A percentile compares a stretch with the other conserved stretches of the same genome.
Conservation (phyloP, 2,797 vertebrate genomes). For the Mionectes olivaceus region DNA sequence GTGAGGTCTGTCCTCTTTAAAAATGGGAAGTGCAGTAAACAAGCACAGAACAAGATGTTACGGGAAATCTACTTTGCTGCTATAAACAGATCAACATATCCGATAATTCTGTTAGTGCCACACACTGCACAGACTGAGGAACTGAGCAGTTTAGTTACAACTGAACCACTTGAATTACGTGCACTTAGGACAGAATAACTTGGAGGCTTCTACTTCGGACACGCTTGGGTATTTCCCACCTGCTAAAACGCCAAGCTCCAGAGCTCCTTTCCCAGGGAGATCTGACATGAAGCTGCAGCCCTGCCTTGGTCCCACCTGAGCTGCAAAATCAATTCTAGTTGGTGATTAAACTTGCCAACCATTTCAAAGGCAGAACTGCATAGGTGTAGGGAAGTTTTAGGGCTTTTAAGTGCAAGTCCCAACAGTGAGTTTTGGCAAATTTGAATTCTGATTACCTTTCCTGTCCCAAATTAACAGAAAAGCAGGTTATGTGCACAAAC, state of each 20-base stretch:
- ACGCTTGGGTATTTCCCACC: slow-evolving; percentile 46
- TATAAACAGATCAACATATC: background rate
- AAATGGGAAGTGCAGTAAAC: background rate
- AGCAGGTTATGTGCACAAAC: slow-evolving; percentile 70
- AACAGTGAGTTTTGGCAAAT: slow-evolving; percentile 67
- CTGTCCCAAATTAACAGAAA: slow-evolving; percentile 64
- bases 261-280: slow-evolving; percentile 25
- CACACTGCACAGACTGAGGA: background rate
- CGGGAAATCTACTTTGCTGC: slow-evolving; percentile 20
- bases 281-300: background rate
- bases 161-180: slow-evolving; percentile 9
- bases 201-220: slow-evolving; percentile 5
- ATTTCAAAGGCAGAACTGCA: slow-evolving; percentile 69
- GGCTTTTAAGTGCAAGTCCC: slow-evolving; percentile 72
- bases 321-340: slow-evolving; percentile 37
- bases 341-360: slow-evolving; percentile 77
- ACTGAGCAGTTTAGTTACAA: slow-evolving; percentile 16
- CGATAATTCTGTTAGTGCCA: slow-evolving; percentile 21
- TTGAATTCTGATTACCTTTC: slow-evolving; percentile 77
- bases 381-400: slow-evolving; percentile 35
- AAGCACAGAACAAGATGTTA: slow-evolving; percentile 19
- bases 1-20: background rate
- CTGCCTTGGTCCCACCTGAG: slow-evolving; percentile 50
- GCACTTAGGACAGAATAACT: slow-evolving; percentile 1
- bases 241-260: slow-evolving; percentile 23